Base-by-base conservation (phyloP, 1,140 invertebrate genomes). In the Dendrolimus punctatus region DNA sequence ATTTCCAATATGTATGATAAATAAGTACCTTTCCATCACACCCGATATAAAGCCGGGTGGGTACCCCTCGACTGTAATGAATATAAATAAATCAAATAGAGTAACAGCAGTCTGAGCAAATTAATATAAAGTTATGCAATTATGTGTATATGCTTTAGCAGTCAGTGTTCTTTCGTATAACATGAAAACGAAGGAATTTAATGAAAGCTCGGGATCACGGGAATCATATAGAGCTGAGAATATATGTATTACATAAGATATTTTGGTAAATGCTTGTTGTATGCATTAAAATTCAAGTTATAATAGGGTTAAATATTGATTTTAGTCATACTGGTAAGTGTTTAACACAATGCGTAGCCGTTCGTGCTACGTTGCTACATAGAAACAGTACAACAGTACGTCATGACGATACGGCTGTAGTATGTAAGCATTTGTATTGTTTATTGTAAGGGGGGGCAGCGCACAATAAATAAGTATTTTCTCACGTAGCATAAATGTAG, bases 41-140 rank as follows among this genome's bases (percentile, higher is more conserved):
- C 49, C 55, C 53, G 45, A 42, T 55, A 49, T 54, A 60, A 54
- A 59, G 50, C 42, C 37, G 49, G 42, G 39, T 48, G 40, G 44
- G 52, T 55, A 62, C 58, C 54, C 72, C 65, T 65, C 53, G 52
- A 57, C 40, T 46, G 68, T 71, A 75, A 73, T 78, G 72, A 80
- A 76, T 78, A 75, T 67, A 68, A 76, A 83, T 80, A 84, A 81
- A 80, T 80, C 75, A 75, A 55, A 64, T 60, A 54, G 58, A 60
- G 64, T 68, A 71, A 72, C 80, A 65, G 65, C 67, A 59, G 75
- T 76, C 66, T 80, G 76, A 81, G 71, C 77, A 74, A 79, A 81
- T 84, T 84, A 81, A 84, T 84, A 80, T 78, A 80, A 84, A 81
- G 66, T 81, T 84, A 71, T 80, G 71, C 76, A 76, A 74, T 75